Evolutionary conservation across 2,888 invertebrate species (phyloP).

Genomic region (Abrostola triplasia): DNA sequence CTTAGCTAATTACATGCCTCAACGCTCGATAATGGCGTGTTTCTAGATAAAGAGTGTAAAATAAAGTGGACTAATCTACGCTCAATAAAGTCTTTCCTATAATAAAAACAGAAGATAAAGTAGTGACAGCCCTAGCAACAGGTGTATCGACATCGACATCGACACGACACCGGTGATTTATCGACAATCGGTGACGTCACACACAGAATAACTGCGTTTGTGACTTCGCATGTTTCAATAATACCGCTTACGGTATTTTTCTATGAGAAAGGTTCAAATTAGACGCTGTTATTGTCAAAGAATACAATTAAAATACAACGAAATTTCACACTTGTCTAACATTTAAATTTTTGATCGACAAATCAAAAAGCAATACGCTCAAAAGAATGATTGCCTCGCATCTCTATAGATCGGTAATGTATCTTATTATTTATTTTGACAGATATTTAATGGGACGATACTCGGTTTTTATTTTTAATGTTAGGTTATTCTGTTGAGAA

Average conservation of each 20-base stretch:
- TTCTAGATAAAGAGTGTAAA: background rate
- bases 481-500: conserved; percentile 8
- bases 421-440: conserved; percentile 19
- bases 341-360: conserved; percentile 17
- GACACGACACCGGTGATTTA: conserved; percentile 54
- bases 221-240: conserved; percentile 53
- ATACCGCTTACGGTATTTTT: conserved; percentile 51
- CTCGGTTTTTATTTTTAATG: conserved; percentile 24
- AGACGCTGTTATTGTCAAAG: conserved; percentile 45
- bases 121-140: conserved; percentile 53
- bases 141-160: conserved; percentile 55
- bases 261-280: conserved; percentile 40
- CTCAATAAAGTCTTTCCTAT: conserved; percentile 22
- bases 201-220: conserved; percentile 44
- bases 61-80: background rate
- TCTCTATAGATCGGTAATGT: conserved; percentile 11
- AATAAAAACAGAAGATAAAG: conserved; percentile 25
- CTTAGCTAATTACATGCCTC: too few relatives aligned
- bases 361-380: conserved; percentile 21
- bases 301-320: conserved; percentile 16
- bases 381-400: conserved; percentile 1
- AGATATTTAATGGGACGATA: conserved; percentile 11
- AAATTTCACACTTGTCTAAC: conserved; percentile 25
- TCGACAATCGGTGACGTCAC: conserved; percentile 54
- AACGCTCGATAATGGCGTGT: background rate